Percentiles rank a stretch among this genome's conserved stretches.
These are phyloP conservation scores for Diabrotica undecimpunctata DNA, from an alignment of 1,140 invertebrate genomes.

Conservation along the genomic window DNA sequence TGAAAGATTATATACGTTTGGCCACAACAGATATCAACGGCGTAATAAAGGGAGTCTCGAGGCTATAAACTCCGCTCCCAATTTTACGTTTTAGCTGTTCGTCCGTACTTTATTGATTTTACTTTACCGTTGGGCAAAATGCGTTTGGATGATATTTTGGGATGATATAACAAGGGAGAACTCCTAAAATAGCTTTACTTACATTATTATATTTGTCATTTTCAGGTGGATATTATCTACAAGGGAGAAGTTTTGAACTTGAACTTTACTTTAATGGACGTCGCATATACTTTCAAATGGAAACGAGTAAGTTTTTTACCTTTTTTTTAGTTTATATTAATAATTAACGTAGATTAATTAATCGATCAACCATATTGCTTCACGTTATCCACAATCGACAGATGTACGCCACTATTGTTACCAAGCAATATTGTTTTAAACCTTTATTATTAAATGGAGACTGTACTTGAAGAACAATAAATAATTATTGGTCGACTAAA, in stretches of 20 bases:
- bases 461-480: too few species aligned
- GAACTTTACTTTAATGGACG: conserved; percentile 71
- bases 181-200: background rate
- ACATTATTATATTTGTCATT: conserved; percentile 8
- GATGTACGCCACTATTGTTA: too few species aligned
- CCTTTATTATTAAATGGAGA: too few species aligned
- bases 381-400: background rate
- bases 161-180: background rate
- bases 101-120: conserved; percentile 2
- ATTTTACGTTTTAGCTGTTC: background rate
- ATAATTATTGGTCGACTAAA: too few species aligned
- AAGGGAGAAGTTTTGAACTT: conserved; percentile 65
- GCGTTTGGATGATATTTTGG: too few species aligned
- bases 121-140: background rate
- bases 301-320: conserved; percentile 59
- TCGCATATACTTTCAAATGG: conserved; percentile 79
- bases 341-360: background rate
- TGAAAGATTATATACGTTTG: too few species aligned
- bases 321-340: too few species aligned
- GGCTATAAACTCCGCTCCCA: background rate
- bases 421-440: too few species aligned
- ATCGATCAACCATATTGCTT: background rate
- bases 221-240: conserved; percentile 62
- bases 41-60: too few species aligned
- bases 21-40: too few species aligned